Evolutionary conservation across 2,113 vertebrate genomes (phyloP), one percentile per base, ranked within the genome.

Genomic region (Holacanthus passer): DNA sequence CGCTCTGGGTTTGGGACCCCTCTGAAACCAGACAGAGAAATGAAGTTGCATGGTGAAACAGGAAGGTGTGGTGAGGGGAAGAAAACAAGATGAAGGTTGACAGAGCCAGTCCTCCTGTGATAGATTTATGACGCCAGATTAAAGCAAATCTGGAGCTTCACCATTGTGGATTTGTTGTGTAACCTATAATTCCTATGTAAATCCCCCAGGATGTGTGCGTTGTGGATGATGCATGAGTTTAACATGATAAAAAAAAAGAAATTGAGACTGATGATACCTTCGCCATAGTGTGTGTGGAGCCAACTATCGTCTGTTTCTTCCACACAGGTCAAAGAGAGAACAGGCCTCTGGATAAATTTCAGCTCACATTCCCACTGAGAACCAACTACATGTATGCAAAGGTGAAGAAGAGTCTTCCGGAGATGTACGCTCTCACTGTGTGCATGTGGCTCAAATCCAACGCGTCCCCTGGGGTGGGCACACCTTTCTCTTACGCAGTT

Each of bases 361-460:
- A 99, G 95, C 96, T 99, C 82, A 99, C 97, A 0, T 99, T 99
- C 82, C 96, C 97, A 0, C 92, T 99, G 89, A 95, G 98, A 81
- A 99, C 98, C 88, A 99, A 99, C 96, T 99, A 99, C 96, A 99
- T 99, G 98, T 99, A 99, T 0, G 98, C 97, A 45, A 99, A 98
- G 93, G 97, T 99, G 92, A 97, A 96, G 94, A 97, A 96, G 94
- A 99, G 97, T 89, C 93, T 99, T 82, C 98, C 98, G 0, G 98
- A 99, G 95, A 99, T 99, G 98, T 99, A 98, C 2, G 98, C 98
- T 75, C 97, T 99, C 93, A 97, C 96, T 0, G 94, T 99, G 74
- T 98, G 97, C 94, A 97, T 99, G 98, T 99, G 98, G 98, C 96
- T 99, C 50, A 98, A 98, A 77, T 98, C 98, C 76, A 99, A 94